These are phyloP conservation scores for Asbolus verrucosus DNA, from an alignment of 1,140 invertebrate genomes.

Conservation along the genomic window DNA sequence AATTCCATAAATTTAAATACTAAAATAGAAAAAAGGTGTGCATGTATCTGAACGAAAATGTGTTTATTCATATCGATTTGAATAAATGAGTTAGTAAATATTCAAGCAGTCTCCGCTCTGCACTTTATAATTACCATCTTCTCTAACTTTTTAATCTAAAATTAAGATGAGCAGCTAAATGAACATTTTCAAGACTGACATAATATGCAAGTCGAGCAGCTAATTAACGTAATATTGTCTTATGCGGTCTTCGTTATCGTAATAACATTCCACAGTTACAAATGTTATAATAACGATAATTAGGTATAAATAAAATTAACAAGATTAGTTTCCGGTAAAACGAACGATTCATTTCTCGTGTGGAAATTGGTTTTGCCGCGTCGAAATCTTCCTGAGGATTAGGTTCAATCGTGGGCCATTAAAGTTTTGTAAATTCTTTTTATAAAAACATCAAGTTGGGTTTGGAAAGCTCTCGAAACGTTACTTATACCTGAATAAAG, in stretches of 20 bases:
- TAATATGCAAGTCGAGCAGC: constrained; percentile 43
- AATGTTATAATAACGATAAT: constrained; percentile 31
- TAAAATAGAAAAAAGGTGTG: constrained; percentile 9
- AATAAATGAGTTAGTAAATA: constrained; percentile 42
- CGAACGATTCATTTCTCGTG: background rate
- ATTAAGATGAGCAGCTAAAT: constrained; percentile 48
- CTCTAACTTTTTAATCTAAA: constrained; percentile 51
- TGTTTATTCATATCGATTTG: constrained; percentile 41
- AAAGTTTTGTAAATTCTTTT: constrained; percentile 24
- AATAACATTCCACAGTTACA: constrained; percentile 32
- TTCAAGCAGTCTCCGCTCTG: constrained; percentile 32
- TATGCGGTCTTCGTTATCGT: constrained; percentile 28
- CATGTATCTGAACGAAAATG: constrained; percentile 3
- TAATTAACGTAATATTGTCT: constrained; percentile 48
- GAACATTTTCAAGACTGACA: constrained; percentile 47
- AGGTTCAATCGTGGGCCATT: constrained; percentile 16
- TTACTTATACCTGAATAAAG: constrained; percentile 22
- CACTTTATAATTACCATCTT: constrained; percentile 47
- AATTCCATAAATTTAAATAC: constrained; percentile 37
- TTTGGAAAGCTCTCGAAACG: background rate
- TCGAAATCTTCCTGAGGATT: background rate
- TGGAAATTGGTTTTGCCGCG: too few relatives aligned
- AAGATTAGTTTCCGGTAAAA: constrained; percentile 24
- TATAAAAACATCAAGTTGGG: constrained; percentile 13
- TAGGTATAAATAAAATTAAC: constrained; percentile 18